Evolutionary conservation across 2,113 vertebrate genomes (phyloP), one percentile per base, ranked within the genome.

Genomic region (Ammodytes marinus): DNA sequence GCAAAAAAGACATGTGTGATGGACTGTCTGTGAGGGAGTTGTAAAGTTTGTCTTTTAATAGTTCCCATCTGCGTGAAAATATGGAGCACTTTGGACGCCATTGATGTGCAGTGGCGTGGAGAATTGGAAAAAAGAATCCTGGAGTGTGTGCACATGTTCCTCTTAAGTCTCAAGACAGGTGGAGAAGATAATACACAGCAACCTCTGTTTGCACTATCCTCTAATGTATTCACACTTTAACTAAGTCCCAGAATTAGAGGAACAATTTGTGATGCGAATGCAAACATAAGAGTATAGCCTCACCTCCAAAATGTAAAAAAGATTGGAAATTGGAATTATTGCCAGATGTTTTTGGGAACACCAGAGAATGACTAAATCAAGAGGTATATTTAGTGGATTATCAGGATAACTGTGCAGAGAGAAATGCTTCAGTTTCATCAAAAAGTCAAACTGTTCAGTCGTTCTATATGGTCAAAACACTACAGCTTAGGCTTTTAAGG

Each of bases 11-110:
- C 47, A 46, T 7, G 19, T 49, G 78, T 83, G 84, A 88, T 80
- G 63, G 46, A 80, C 80, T 43, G 60, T 85, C 61, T 72, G 68
- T 42, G 27, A 64, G 46, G 60, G 55, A 77, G 65, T 60, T 5
- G 40, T 83, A 75, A 9, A 63, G 73, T 80, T 70, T 80, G 54
- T 83, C 58, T 82, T 27, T 27, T 61, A 80, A 83, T 70, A 11
- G 42, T 54, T 86, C 68, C 84, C 82, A 87, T 89, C 79, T 94
- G 88, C 76, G 70, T 74, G 27, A 61, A 77, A 86, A 86, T 85
- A 88, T 17, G 19, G 66, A 72, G 67, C 47, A 50, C 54, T 84
- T 69, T 81, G 65, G 67, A 77, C n/a, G 49, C 70, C 75, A 77
- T 60, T 88, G 69, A 86, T 68, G 69, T 72, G 58, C 47, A 80